Base-by-base conservation (phyloP, 2,888 invertebrate genomes). In the Diabrotica balteata region DNA sequence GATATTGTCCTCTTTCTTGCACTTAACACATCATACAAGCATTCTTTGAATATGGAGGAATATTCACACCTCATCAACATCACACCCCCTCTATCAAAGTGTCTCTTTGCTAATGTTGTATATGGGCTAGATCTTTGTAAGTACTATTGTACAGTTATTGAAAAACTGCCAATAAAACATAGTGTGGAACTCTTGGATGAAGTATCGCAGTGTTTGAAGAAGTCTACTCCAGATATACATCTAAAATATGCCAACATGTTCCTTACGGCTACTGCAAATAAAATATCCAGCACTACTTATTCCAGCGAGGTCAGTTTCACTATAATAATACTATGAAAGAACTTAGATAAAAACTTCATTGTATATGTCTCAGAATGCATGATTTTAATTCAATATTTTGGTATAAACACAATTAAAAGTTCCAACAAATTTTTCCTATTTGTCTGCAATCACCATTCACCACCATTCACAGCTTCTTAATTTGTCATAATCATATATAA, bases 11-110 rank as follows among this genome's bases (percentile, higher is more conserved):
- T 78, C 6, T 80, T 83, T 59, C 67, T 84, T 8, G 77, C 81
- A 7, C 62, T 83, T 51, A 84, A 84, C 69, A 79, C 81, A 7
- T 75, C 78, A 44, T 81, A 80, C 70, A 74, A 77, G 54, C 63
- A 55, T 59, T 67, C 74, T 10, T 54, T 73, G 7, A 66, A 76
- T 44, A 66, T 78, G n/a, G 75, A 80, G 51, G 79, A 80, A 62
- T 79, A 77, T 72, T 59, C 71, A 6, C 82, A 83, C 75, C 72
- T 84, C 52, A 74, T 78, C 10, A 75, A 78, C 59, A 77, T 79
- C 58, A 75, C 79, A 53, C 81, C 82, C 1, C 72, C 72, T 64
- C 57, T 83, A 47, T 82, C 82, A 6, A 80, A 78, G 73, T 83
- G 81, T 70, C 58, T 83, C 9, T 70, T 82, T 44, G 68, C 74